Conservation (phyloP, 2,888 invertebrate species). For the Camponotus fellah region DNA sequence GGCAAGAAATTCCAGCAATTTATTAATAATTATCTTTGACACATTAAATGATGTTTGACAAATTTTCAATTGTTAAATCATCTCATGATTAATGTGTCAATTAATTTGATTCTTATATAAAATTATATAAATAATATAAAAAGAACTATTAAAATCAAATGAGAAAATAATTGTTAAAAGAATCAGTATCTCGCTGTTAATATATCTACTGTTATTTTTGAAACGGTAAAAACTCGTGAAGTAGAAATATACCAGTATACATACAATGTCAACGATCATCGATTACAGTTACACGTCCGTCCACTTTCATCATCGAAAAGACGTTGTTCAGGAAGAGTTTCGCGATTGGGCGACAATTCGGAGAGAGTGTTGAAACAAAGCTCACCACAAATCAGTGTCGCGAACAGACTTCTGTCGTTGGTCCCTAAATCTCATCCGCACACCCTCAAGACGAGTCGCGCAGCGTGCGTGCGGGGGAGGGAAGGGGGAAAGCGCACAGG, state of each 20-base stretch:
- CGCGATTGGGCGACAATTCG: slow-evolving; percentile 70
- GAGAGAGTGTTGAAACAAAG: slow-evolving; percentile 84
- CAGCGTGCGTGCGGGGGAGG: slow-evolving; percentile 83
- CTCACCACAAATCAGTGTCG: slow-evolving; percentile 86
- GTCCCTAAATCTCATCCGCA: slow-evolving; percentile 86
- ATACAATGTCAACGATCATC: background rate
- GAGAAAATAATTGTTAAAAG: background rate
- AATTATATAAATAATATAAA: background rate
- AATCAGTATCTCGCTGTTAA: background rate
- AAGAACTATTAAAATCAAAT: background rate
- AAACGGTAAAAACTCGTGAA: background rate
- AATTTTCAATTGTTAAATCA: background rate
- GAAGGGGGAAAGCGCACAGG: slow-evolving; percentile 70
- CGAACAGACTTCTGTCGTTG: slow-evolving; percentile 84
- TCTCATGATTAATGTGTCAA: background rate
- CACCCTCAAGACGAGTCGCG: slow-evolving; percentile 85
- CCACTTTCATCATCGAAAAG: background rate
- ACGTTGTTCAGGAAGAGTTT: slow-evolving; percentile 57
- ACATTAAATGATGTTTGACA: background rate
- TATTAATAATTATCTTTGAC: background rate
- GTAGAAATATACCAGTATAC: background rate
- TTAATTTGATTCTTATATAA: background rate
- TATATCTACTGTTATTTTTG: background rate
- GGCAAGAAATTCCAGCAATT: background rate
- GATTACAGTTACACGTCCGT: slow-evolving; percentile 11